Percentiles rank a stretch among this genome's conserved stretches.
Conservation (phyloP, 2,797 vertebrate species). For the Mionectes olivaceus region DNA sequence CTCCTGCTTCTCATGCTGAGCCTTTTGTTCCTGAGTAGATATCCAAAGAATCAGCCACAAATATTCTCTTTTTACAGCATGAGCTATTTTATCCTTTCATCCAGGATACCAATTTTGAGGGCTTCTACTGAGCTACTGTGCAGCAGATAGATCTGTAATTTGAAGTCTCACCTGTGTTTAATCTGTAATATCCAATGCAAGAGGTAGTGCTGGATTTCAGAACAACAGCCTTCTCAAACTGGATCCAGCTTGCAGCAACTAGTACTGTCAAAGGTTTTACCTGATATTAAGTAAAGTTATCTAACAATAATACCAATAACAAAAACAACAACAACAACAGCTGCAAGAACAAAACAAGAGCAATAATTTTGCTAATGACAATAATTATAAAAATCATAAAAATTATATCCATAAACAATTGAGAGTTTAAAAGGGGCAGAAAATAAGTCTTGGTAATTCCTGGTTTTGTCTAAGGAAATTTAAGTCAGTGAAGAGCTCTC, state of each 20-base stretch:
- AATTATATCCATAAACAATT: not conserved
- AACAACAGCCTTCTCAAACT: not conserved
- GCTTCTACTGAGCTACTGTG: not conserved
- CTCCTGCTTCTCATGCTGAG: not conserved
- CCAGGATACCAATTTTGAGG: not conserved
- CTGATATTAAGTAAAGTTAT: not conserved
- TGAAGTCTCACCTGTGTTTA: not conserved
- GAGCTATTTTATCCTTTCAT: not conserved
- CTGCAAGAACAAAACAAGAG: not conserved
- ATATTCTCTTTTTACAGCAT: not conserved
- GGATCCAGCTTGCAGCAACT: not conserved
- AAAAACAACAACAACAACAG: not conserved
- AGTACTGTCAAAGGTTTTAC: not conserved
- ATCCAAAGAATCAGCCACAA: not conserved
- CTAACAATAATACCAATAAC: not conserved
- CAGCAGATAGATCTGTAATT: not conserved
- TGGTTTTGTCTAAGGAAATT: not conserved
- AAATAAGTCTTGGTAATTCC: not conserved
- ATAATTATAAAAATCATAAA: not conserved
- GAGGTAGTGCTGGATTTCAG: not conserved
- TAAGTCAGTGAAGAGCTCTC: not conserved
- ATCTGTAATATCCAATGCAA: not conserved
- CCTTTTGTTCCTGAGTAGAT: not conserved
- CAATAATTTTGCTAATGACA: not conserved
- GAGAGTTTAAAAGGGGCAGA: not conserved